Conservation (phyloP, 2,888 invertebrate species). For the Nudaria mundana region DNA sequence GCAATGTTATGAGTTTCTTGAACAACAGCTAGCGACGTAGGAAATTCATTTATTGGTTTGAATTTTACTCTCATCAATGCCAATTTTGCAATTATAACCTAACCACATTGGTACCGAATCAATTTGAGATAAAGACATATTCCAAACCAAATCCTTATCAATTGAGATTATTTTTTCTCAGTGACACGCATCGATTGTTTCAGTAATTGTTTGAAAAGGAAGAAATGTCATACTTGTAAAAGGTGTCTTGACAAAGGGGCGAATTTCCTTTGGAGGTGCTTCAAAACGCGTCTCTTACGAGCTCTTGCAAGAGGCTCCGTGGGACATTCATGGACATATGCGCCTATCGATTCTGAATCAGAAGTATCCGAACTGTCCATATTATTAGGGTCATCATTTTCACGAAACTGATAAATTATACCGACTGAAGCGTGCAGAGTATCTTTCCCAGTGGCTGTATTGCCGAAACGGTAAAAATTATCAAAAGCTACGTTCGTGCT, state of each 20-base stretch:
- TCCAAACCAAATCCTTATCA: conserved; percentile 25
- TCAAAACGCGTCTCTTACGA: conserved; percentile 10
- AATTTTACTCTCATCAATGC: conserved; percentile 16
- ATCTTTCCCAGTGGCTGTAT: conserved; percentile 19
- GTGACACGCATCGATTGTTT: conserved; percentile 8
- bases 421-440: conserved; percentile 83
- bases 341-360: no score
- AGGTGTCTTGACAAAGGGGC: conserved; percentile 8
- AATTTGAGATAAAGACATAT: conserved; percentile 20
- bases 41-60: conserved; percentile 41
- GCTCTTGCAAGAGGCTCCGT: no score
- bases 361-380: no score
- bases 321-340: not conserved
- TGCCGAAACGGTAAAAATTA: conserved; percentile 21
- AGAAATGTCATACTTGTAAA: conserved; percentile 10
- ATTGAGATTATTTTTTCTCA: not conserved
- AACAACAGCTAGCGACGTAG: conserved; percentile 28
- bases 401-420: conserved; percentile 80
- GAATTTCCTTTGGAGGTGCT: conserved; percentile 4
- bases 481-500: conserved; percentile 15
- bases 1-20: conserved; percentile 27
- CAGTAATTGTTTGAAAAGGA: conserved; percentile 5
- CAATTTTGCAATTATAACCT: conserved; percentile 29
- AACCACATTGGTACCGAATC: conserved; percentile 13
- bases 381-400: conserved; percentile 1